These are phyloP conservation scores for Aelia acuminata DNA, from an alignment of 2,888 invertebrate genomes.

Conservation along the genomic window DNA sequence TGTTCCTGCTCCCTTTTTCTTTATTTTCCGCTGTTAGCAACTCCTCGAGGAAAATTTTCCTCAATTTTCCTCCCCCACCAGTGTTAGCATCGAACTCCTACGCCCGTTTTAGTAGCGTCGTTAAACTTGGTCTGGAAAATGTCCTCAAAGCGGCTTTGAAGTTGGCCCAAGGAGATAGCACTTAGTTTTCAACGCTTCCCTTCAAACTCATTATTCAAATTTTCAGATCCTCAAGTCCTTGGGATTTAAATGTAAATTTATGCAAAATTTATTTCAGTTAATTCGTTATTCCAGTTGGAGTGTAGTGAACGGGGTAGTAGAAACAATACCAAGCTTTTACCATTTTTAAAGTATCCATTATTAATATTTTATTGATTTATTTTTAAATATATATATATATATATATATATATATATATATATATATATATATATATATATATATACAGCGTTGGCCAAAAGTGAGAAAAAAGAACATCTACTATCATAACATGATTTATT, in stretches of 20 bases:
- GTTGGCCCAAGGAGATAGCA: neutral
- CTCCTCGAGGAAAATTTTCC: neutral
- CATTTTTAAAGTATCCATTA: no score
- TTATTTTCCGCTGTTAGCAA: neutral
- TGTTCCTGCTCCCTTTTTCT: neutral
- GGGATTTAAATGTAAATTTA: constrained; percentile 16
- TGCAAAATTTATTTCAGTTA: constrained; percentile 3
- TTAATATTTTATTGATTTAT: no score
- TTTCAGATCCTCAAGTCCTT: constrained; percentile 10
- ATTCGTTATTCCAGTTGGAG: no score
- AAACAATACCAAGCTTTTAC: no score
- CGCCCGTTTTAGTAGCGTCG: neutral
- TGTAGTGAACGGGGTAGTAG: no score
- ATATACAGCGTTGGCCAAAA: no score
- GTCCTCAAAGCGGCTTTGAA: constrained; percentile 6
- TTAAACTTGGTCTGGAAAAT: constrained; percentile 9
- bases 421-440: no score
- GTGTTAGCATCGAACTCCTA: neutral
- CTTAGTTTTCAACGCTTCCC: neutral
- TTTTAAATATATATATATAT: no score
- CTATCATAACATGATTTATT: no score
- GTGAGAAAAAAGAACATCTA: no score
- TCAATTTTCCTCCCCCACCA: neutral
- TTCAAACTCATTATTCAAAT: constrained; percentile 6
- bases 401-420: no score